Percentiles rank a stretch among this genome's conserved stretches.
Conservation (phyloP, 1,140 invertebrate genomes). For the Drepana arcuata region DNA sequence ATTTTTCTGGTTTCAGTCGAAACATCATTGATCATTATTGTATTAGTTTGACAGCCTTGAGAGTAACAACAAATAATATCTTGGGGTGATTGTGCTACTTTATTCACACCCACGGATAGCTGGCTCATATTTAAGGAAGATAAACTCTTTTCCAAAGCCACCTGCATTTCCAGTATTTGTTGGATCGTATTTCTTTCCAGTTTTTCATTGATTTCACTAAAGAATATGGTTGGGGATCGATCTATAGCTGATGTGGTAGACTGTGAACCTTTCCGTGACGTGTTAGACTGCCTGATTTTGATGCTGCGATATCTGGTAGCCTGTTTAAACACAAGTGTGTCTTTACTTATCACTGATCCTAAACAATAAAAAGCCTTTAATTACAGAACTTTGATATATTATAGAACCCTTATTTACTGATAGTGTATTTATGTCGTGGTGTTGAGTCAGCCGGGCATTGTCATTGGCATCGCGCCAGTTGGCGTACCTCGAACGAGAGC, state of each 20-base stretch:
- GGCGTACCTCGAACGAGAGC: constrained; percentile 13
- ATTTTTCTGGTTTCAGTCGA: constrained; percentile 54
- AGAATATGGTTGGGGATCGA: too few species aligned
- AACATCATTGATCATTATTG: constrained; percentile 49
- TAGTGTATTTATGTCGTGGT: constrained; percentile 10
- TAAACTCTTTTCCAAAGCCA: constrained; percentile 48
- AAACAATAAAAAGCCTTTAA: too few species aligned
- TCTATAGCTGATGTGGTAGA: too few species aligned
- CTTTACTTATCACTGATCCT: constrained; percentile 5
- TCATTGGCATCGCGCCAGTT: constrained; percentile 23
- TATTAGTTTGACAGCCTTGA: constrained; percentile 57
- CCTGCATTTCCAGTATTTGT: constrained; percentile 58
- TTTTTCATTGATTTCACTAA: too few species aligned
- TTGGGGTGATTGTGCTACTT: constrained; percentile 46
- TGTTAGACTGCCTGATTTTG: constrained; percentile 47
- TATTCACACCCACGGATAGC: constrained; percentile 49
- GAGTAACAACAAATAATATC: constrained; percentile 41
- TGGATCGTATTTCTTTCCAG: constrained; percentile 36
- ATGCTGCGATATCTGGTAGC: constrained; percentile 62
- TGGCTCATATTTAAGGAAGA: constrained; percentile 47
- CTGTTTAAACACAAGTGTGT: constrained; percentile 51
- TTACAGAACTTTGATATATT: too few species aligned
- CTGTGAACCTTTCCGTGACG: too few species aligned
- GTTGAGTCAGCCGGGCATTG: constrained; percentile 25
- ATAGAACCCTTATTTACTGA: background rate